phyloP scores from a whole-genome alignment of 1,140 invertebrate species.

The Cyclina sinensis region DNA sequence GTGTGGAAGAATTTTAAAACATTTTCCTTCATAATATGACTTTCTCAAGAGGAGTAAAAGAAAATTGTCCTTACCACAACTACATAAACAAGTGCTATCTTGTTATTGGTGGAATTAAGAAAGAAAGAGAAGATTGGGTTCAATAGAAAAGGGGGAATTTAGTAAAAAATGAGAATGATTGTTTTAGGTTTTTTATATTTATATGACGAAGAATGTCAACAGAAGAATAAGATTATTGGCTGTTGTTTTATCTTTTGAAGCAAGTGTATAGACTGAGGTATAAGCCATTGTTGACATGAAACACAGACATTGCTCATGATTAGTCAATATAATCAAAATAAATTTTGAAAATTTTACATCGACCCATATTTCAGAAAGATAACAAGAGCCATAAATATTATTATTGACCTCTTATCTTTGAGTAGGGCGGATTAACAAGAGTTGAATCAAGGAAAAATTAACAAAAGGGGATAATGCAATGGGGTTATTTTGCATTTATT shows the following conservation, averaged over 20 bases:
- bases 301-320: neutral
- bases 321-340: constrained; percentile 17
- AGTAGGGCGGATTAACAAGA: constrained; percentile 52
- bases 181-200: too few relatives aligned
- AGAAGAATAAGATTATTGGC: neutral
- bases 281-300: neutral
- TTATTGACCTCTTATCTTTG: constrained; percentile 46
- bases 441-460: constrained; percentile 39
- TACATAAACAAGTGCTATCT: too few relatives aligned
- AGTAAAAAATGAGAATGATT: too few relatives aligned
- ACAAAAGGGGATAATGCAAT: constrained; percentile 45
- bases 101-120: too few relatives aligned
- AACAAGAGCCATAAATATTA: constrained; percentile 45
- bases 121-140: too few relatives aligned
- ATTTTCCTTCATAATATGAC: too few relatives aligned
- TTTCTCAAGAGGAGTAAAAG: too few relatives aligned
- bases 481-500: constrained; percentile 53
- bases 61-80: too few relatives aligned
- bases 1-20: too few relatives aligned
- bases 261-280: too few relatives aligned
- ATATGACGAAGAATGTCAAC: neutral
- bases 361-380: constrained; percentile 49
- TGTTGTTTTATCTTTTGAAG: constrained; percentile 28
- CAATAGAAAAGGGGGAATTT: too few relatives aligned
- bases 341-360: constrained; percentile 18